Evolutionary conservation across 2,113 vertebrate species (phyloP), one percentile per base, ranked within the genome.

Genomic region (Rattus norvegicus): DNA sequence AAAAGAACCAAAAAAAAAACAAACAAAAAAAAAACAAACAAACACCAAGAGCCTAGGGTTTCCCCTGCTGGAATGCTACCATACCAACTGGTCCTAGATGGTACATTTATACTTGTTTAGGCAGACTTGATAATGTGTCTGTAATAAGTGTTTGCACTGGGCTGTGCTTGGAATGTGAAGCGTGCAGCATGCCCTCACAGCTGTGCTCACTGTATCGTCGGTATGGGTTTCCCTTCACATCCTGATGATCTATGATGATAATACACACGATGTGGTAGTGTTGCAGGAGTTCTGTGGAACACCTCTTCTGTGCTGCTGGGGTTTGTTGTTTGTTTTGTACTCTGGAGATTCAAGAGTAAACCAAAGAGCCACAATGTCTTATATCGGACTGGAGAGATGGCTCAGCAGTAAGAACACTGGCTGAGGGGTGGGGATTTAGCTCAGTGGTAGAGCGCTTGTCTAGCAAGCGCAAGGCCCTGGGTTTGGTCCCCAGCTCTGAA

Each of bases 91-190:
- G 33, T 65, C 77, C 70, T 65, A 93, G 33, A 24, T 43, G 88
- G 33, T 85, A 76, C 47, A 67, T 91, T 96, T 88, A 61, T 79
- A 73, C 1, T 89, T 33, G n/a, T 67, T 91, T 92, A 43, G 75
- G 49, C 7, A 86, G 63, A 77, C 33, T 73, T 73, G 39, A 67
- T 79, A 76, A 52, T n/a, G 33, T 88, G 63, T n/a, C n/a, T 47
- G 17, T 54, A 91, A 56, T 79, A 84, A 70, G 65, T 93, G 33
- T 47, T 83, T 43, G 80, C 33, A 89, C 12, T 52, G 73, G 24
- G 79, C 20, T 10, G 39, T 75, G 39, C 43, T 43, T 39, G 90
- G 39, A 36, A 65, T 77, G 30, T 88, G 26, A 80, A 54, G 69
- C 88, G 17, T 76, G 43, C 65, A 56, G 75, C 22, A 39, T 80